Percentiles rank a stretch among this genome's conserved stretches.
phyloP scores from a whole-genome alignment of 2,888 invertebrate genomes.

The Trissoscelio sp. region DNA sequence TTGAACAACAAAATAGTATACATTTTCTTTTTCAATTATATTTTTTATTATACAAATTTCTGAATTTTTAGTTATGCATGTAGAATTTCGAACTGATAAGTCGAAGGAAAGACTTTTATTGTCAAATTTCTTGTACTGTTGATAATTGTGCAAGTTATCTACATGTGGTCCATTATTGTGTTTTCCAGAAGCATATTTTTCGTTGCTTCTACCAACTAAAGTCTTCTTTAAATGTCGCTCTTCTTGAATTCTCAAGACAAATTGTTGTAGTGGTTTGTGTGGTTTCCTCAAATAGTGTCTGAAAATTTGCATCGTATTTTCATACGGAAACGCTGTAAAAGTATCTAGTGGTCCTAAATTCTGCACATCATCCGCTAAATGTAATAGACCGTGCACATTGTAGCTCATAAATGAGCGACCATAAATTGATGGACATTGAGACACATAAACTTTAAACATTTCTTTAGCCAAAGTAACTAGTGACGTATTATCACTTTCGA shows the following conservation, averaged over 20 bases:
- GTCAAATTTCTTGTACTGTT: slow-evolving; percentile 14
- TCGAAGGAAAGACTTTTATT: not conserved
- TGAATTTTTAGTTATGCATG: not conserved
- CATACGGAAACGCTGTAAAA: slow-evolving; percentile 61
- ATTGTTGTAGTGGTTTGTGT: slow-evolving; percentile 37
- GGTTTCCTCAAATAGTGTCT: slow-evolving; percentile 44
- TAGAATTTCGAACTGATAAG: slow-evolving; percentile 10
- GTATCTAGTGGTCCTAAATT: slow-evolving; percentile 51
- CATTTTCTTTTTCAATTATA: slow-evolving; percentile 11
- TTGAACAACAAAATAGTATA: slow-evolving; percentile 7
- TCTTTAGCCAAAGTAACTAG: slow-evolving; percentile 13
- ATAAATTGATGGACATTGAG: slow-evolving; percentile 27
- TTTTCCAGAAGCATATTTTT: not conserved
- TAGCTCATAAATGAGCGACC: slow-evolving; percentile 48
- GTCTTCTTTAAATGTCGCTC: not conserved
- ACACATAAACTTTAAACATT: slow-evolving; percentile 34
- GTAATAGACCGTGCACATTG: slow-evolving; percentile 57
- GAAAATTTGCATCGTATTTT: slow-evolving; percentile 57
- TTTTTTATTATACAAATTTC: slow-evolving; percentile 17
- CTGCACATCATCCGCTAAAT: slow-evolving; percentile 54
- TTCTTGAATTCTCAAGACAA: slow-evolving; percentile 6
- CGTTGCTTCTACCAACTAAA: not conserved
- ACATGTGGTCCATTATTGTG: slow-evolving; percentile 23
- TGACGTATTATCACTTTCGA: not conserved
- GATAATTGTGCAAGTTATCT: not conserved